phyloP scores from a whole-genome alignment of 2,888 invertebrate genomes.

The Linnaemya tessellans region DNA sequence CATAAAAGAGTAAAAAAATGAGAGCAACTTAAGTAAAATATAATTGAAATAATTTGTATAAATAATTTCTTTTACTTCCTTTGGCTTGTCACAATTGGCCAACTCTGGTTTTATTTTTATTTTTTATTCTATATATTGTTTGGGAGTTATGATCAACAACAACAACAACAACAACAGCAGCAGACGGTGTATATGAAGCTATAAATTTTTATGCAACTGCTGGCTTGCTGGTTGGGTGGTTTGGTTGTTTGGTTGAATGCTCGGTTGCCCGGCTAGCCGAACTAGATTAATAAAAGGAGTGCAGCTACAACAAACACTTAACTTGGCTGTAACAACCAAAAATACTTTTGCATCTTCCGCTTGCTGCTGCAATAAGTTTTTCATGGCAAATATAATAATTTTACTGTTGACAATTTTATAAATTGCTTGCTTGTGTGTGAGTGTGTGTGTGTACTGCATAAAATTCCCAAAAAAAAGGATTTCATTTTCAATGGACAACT shows the following conservation, averaged over 20 bases:
- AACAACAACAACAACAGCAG: slow-evolving; percentile 18
- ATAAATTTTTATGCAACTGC: slow-evolving; percentile 56
- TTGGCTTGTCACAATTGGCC: slow-evolving; percentile 57
- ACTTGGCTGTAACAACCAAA: not conserved
- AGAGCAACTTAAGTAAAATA: slow-evolving; percentile 35
- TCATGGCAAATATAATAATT: slow-evolving; percentile 1
- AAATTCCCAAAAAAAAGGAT: not conserved
- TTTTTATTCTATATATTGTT: slow-evolving; percentile 10
- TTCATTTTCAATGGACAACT: not conserved
- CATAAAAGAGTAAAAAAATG: not conserved
- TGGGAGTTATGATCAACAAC: slow-evolving; percentile 45
- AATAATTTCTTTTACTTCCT: slow-evolving; percentile 46
- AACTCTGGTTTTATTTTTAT: slow-evolving; percentile 20
- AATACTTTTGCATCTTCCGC: slow-evolving; percentile 3
- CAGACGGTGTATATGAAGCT: slow-evolving; percentile 56
- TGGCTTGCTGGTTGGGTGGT: slow-evolving; percentile 21
- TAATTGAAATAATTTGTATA: slow-evolving; percentile 61
- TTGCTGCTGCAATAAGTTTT: not conserved
- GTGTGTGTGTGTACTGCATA: not conserved
- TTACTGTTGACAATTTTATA: slow-evolving; percentile 8
- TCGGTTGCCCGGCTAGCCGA: not conserved
- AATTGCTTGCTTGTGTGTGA: not conserved
- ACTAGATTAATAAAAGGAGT: not conserved
- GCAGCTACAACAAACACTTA: not conserved
- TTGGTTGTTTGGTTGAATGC: not conserved